These are phyloP conservation scores for Acanthisitta chloris DNA, from an alignment of 2,113 vertebrate genomes.

Conservation along the genomic window DNA sequence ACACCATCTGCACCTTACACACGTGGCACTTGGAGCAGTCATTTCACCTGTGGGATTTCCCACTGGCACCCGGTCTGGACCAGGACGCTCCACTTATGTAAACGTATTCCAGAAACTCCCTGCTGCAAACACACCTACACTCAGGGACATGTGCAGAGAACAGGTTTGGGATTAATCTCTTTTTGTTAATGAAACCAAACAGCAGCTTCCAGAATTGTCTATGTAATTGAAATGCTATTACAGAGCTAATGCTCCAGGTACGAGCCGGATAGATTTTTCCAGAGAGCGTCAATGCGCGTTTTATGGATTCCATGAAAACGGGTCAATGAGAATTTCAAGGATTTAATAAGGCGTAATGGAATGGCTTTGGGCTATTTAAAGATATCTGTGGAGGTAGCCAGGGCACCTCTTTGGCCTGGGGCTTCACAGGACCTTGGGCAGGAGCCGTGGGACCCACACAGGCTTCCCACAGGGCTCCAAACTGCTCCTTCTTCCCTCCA, in stretches of 20 bases:
- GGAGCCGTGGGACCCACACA: not conserved
- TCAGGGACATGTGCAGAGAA: rapidly evolving
- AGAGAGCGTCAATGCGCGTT: not conserved
- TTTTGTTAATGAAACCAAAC: not conserved
- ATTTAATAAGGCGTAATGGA: not conserved
- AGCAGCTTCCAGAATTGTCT: not conserved
- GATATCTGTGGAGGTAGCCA: not conserved
- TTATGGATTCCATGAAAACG: constrained; percentile 11
- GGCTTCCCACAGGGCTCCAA: not conserved
- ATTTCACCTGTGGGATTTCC: not conserved
- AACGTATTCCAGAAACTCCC: not conserved
- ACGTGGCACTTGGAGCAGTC: not conserved
- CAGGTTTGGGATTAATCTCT: not conserved
- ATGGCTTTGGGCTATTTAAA: not conserved
- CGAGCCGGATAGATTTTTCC: not conserved
- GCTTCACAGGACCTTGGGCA: not conserved
- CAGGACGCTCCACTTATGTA: rapidly evolving
- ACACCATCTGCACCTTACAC: not conserved
- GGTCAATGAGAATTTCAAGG: constrained; percentile 34
- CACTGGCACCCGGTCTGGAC: not conserved
- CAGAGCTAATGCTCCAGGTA: not conserved
- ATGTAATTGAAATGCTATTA: not conserved
- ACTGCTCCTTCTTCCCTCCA: not conserved
- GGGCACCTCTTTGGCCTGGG: not conserved
- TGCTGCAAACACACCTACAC: not conserved